Evolutionary conservation across 2,113 vertebrate genomes (phyloP).

Genomic region (Proterorhinus semilunaris): DNA sequence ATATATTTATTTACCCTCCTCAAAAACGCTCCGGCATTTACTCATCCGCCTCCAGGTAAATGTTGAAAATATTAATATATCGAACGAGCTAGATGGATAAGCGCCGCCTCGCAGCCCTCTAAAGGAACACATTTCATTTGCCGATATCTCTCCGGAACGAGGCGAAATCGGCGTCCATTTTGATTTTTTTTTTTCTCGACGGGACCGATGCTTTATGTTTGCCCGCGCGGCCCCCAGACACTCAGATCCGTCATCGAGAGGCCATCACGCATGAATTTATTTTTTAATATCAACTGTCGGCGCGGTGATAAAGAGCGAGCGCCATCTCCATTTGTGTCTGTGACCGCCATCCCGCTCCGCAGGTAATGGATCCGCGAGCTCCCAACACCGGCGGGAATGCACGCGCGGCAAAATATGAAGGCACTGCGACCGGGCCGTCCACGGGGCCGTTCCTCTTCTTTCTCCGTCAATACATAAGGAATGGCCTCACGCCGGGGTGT

Average conservation of each 20-base stretch:
- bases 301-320: slow-evolving; percentile 54
- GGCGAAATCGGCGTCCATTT: neutral
- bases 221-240: slow-evolving; percentile 37
- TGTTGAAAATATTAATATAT: neutral
- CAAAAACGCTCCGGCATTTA: neutral
- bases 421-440: slow-evolving; percentile 10
- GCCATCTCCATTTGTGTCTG: slow-evolving; percentile 50
- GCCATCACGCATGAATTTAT: slow-evolving; percentile 59
- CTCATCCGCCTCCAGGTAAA: neutral
- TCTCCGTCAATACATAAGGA: slow-evolving; percentile 36
- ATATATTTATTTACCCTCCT: neutral
- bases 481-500: slow-evolving; percentile 33
- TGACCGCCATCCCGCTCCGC: slow-evolving; percentile 45
- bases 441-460: slow-evolving; percentile 2
- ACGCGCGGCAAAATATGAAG: slow-evolving; percentile 30
- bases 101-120: neutral
- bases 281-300: slow-evolving; percentile 67
- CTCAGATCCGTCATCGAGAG: slow-evolving; percentile 47
- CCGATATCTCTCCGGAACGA: neutral
- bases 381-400: no score
- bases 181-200: slow-evolving; percentile 5
- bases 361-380: slow-evolving; percentile 60
- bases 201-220: slow-evolving; percentile 22
- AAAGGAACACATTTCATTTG: slow-evolving; percentile 14
- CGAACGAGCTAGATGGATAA: neutral